Evolutionary conservation across 1,140 invertebrate genomes (phyloP).

Genomic region (Contarinia nasturtii): DNA sequence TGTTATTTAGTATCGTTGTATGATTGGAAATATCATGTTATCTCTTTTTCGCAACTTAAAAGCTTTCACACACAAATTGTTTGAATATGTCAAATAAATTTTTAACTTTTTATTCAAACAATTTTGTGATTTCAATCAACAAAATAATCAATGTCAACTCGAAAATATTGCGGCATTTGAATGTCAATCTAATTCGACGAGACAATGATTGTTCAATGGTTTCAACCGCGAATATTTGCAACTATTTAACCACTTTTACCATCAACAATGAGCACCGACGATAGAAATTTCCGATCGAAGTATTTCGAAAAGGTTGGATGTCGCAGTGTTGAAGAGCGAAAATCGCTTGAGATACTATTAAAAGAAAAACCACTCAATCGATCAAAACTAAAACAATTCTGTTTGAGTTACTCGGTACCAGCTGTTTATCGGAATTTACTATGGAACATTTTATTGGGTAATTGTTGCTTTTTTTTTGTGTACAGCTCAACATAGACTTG

Average conservation of each 20-base stretch:
- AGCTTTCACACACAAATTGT: too few species aligned
- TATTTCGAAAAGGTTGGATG: constrained; percentile 76
- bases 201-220: too few species aligned
- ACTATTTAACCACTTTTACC: background rate
- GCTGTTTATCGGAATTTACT: constrained; percentile 57
- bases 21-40: too few species aligned
- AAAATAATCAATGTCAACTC: too few species aligned
- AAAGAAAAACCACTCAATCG: constrained; percentile 70
- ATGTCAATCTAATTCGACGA: background rate
- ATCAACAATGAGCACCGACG: constrained; percentile 34
- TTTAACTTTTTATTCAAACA: too few species aligned
- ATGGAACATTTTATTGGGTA: constrained; percentile 71
- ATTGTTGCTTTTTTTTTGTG: constrained; percentile 7
- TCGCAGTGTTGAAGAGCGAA: constrained; percentile 78
- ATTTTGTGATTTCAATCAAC: too few species aligned
- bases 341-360: constrained; percentile 75
- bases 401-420: constrained; percentile 63
- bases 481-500: constrained; percentile 2
- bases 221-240: too few species aligned
- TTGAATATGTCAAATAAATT: too few species aligned
- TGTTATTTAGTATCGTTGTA: too few species aligned
- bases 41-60: too few species aligned
- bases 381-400: constrained; percentile 67
- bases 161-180: background rate
- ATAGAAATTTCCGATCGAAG: constrained; percentile 73